Percentiles rank a stretch among this genome's conserved stretches.
Evolutionary conservation across 2,113 vertebrate genomes (phyloP).

Genomic region (Rhinoptilus africanus): DNA sequence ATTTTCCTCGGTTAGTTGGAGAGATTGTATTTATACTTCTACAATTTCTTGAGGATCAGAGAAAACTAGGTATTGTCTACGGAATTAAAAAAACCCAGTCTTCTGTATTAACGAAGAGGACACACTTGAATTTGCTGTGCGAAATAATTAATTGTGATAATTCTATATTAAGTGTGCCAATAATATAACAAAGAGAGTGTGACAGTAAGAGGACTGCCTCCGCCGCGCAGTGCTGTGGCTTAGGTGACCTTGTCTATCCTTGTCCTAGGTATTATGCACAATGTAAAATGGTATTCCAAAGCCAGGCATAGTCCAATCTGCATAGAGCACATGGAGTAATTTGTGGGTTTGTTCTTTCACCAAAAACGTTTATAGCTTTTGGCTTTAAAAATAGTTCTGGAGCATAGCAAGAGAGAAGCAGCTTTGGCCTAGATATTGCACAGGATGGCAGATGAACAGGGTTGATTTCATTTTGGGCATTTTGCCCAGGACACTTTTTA

Average conservation of each 20-base stretch:
- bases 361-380: slow-evolving; percentile 85
- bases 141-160: neutral
- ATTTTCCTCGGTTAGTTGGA: neutral
- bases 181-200: neutral
- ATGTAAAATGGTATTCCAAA: slow-evolving; percentile 50
- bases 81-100: neutral
- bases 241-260: slow-evolving; percentile 75
- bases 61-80: neutral
- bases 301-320: slow-evolving; percentile 64
- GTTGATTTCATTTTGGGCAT: slow-evolving; percentile 78
- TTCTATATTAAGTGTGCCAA: neutral
- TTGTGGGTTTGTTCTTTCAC: slow-evolving; percentile 82
- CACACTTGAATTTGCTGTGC: neutral
- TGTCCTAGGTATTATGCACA: slow-evolving; percentile 76
- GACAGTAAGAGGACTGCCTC: neutral
- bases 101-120: neutral
- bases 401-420: slow-evolving; percentile 70
- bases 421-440: slow-evolving; percentile 70
- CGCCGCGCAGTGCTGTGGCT: neutral
- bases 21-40: neutral
- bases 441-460: slow-evolving; percentile 79
- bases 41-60: neutral
- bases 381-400: slow-evolving; percentile 80
- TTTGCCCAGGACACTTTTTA: slow-evolving; percentile 81
- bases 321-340: slow-evolving; percentile 80